Evolutionary conservation across 2,797 vertebrate species (phyloP).

Genomic region (Diglossa cyanea): DNA sequence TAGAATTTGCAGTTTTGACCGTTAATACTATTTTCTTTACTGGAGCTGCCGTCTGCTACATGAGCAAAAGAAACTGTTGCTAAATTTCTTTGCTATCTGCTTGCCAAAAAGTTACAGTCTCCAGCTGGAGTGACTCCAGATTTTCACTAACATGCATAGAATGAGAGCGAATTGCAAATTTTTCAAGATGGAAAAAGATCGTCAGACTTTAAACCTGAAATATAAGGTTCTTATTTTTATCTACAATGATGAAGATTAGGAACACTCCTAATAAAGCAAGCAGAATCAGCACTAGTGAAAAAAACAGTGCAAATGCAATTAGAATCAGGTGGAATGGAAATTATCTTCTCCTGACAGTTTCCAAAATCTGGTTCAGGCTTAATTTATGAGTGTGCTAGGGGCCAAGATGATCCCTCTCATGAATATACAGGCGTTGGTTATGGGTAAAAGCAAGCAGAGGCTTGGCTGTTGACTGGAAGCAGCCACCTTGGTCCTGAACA

Average conservation of each 20-base stretch:
- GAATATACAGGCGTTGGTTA: neutral
- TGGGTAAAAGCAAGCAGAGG: neutral
- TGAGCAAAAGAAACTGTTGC: neutral
- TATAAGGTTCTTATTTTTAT: neutral
- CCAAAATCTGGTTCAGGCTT: neutral
- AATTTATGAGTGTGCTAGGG: neutral
- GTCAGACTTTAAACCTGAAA: neutral
- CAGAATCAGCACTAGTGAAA: neutral
- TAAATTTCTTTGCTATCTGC: neutral
- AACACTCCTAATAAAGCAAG: neutral
- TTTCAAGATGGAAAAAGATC: neutral
- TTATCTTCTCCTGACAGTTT: neutral
- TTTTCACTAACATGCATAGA: neutral
- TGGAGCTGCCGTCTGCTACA: neutral
- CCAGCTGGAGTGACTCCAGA: conserved; percentile 19
- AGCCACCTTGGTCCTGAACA: neutral
- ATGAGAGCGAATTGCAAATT: neutral
- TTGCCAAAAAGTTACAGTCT: neutral
- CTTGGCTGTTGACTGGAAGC: neutral
- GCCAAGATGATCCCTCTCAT: neutral
- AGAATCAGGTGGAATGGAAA: neutral
- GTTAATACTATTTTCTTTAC: neutral
- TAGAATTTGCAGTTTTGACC: neutral
- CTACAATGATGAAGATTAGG: neutral
- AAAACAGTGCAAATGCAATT: neutral